Evolutionary conservation across 2,113 vertebrate genomes (phyloP).

Genomic region (Rousettus leschenaultii): DNA sequence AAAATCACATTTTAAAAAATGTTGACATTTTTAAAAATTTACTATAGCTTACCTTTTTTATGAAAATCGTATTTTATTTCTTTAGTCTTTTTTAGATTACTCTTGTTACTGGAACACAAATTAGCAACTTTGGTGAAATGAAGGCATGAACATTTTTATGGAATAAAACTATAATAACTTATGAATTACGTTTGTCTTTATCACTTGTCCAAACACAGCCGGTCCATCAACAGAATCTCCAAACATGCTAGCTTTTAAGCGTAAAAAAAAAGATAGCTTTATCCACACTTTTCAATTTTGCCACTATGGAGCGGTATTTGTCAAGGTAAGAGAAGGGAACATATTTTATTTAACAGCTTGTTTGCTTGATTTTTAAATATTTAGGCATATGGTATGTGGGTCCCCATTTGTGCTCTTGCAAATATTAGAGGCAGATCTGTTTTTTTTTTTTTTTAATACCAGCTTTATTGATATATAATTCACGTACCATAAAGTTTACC

Average conservation of each 20-base stretch:
- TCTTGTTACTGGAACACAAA: background rate
- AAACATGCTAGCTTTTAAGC: background rate
- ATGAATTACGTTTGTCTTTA: background rate
- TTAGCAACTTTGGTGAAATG: slow-evolving; percentile 15
- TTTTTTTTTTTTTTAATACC: background rate
- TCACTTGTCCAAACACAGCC: slow-evolving; percentile 44
- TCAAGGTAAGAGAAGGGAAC: slow-evolving; percentile 29
- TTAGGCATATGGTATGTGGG: slow-evolving; percentile 11
- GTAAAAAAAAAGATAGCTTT: background rate
- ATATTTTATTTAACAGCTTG: slow-evolving; percentile 47
- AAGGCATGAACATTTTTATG: background rate
- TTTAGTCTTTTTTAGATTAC: background rate
- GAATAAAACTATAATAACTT: background rate
- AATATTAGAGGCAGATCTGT: background rate
- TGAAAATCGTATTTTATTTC: background rate
- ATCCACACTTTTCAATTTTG: background rate
- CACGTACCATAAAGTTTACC: background rate
- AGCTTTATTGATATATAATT: background rate
- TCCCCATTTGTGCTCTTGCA: slow-evolving; percentile 8
- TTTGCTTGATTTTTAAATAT: slow-evolving; percentile 47
- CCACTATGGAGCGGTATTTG: background rate
- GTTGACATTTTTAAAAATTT: background rate
- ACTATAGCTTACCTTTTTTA: background rate
- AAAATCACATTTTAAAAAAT: background rate
- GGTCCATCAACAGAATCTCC: background rate